Evolutionary conservation across 2,888 invertebrate genomes (phyloP), one percentile per base, ranked within the genome.

Genomic region (Lasiommata megera): DNA sequence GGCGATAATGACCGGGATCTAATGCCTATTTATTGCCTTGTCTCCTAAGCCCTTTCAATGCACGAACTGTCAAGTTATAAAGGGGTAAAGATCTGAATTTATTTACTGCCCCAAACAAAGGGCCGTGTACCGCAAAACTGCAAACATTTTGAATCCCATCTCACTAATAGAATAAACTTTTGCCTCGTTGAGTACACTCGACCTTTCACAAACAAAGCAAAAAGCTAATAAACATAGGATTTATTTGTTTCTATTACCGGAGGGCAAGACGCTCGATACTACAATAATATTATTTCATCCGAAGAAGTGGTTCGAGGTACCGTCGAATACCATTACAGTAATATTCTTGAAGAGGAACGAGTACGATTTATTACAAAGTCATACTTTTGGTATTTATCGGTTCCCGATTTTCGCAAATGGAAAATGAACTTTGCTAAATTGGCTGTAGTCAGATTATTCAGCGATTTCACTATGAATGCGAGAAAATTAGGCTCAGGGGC

Each of bases 111-210:
- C 18, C 12, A 12, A 34, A 12, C 46, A 38, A 52, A 37, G 37
- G 37, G 16, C 31, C 40, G 7, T 12, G 12, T 23, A 18, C 31
- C 54, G 29, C 38, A 55, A 57, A 53, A 47, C 34, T 41, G 47
- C 46, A 40, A 47, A 53, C 53, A 53, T 48, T 58, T 46, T 41
- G 47, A 18, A 44, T 36, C 34, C 41, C 47, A 58, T 58, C 28
- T 16, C 55, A 40, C 52, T 57, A 53, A 58, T 58, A 53, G 53
- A 58, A 58, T 58, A 58, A 34, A 58, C 57, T 53, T 58, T 47
- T 38, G 41, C 44, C 38, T 29, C 16, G 53, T 47, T 47, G 38
- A 53, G 48, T 46, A 53, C 38, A 28, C 47, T 40, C 41, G 40
- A 41, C 41, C 52, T 31, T 46, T 28, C 40, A 36, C 41, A 41